Conservation (phyloP, 2,888 invertebrate species). For the Drosophila fulvimacula region DNA sequence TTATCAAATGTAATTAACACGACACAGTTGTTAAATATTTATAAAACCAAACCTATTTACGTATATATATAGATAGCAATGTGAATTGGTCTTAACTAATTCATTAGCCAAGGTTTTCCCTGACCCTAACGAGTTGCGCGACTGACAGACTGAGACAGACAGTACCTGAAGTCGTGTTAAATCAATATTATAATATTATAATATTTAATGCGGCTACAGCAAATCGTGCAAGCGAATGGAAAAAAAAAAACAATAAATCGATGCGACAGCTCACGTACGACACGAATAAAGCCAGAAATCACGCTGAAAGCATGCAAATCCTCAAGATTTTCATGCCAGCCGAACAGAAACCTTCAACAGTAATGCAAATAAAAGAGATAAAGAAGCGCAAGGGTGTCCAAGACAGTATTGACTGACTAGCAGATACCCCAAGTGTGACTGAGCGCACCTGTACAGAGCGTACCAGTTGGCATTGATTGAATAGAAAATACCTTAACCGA, state of each 20-base stretch:
- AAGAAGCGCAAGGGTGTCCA: not conserved
- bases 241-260: constrained; percentile 46
- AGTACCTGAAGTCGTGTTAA: constrained; percentile 8
- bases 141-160: not conserved
- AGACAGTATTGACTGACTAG: not conserved
- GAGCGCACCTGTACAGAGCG: not conserved
- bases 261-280: constrained; percentile 38
- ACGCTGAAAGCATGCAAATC: constrained; percentile 72
- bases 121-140: constrained; percentile 3
- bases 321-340: constrained; percentile 51
- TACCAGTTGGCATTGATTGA: not conserved
- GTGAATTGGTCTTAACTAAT: constrained; percentile 1
- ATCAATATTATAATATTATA: constrained; percentile 45
- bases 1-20: constrained; percentile 12
- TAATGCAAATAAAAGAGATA: not conserved
- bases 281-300: constrained; percentile 61
- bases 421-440: not conserved
- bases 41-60: not conserved
- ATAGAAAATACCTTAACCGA: too few species aligned
- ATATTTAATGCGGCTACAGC: constrained; percentile 24
- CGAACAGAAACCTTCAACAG: constrained; percentile 22
- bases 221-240: not conserved
- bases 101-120: not conserved
- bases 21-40: constrained; percentile 10
- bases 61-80: not conserved